Conservation (phyloP, 2,113 vertebrate genomes). For the Vulpes vulpes region DNA sequence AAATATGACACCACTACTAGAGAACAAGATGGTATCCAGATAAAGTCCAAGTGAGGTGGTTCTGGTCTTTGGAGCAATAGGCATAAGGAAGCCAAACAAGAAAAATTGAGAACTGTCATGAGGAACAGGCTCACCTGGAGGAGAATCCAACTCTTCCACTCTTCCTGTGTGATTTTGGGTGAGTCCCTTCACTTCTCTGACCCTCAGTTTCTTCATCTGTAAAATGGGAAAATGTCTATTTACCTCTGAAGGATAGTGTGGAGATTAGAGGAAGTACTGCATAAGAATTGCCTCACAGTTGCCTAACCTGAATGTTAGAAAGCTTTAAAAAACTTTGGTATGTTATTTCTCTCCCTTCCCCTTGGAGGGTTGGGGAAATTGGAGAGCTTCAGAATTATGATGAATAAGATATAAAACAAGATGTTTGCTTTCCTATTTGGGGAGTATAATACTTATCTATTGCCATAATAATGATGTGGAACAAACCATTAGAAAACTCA, state of each 20-base stretch:
- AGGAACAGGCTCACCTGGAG: not conserved
- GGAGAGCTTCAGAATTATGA: not conserved
- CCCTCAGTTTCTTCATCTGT: not conserved
- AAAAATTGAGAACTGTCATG: not conserved
- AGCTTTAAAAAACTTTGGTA: not conserved
- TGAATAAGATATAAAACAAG: conserved; percentile 2
- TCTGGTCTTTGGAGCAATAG: not conserved
- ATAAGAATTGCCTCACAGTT: not conserved
- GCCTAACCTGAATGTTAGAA: not conserved
- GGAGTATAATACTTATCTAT: not conserved
- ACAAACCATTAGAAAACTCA: not conserved
- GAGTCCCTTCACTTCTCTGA: not conserved
- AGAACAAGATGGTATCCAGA: conserved; percentile 21
- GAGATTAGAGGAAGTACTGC: not conserved
- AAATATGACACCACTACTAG: not conserved
- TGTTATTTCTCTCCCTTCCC: not conserved
- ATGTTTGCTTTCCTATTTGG: not conserved
- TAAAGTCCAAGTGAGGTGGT: not conserved
- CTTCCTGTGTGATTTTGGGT: not conserved
- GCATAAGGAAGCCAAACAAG: not conserved
- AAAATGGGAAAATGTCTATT: not conserved
- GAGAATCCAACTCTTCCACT: not conserved
- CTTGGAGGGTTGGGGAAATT: not conserved
- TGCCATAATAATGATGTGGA: not conserved
- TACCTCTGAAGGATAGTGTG: not conserved